These are phyloP conservation scores for Pammene fasciana DNA, from an alignment of 2,888 invertebrate species.

Conservation along the genomic window DNA sequence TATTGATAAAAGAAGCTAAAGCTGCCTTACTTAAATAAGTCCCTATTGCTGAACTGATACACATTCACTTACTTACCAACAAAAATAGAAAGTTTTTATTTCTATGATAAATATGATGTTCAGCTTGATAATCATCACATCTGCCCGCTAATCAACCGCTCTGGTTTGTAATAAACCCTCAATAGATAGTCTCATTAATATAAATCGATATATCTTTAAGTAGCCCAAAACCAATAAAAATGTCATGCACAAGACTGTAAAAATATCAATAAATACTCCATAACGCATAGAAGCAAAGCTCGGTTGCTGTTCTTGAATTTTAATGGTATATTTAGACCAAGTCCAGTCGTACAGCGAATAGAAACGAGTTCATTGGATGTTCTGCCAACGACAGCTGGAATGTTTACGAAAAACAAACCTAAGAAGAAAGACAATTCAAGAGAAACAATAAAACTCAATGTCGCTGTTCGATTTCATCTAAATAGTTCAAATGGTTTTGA, in stretches of 20 bases:
- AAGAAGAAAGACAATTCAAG: conserved; percentile 69
- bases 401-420: conserved; percentile 72
- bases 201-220: too few relatives aligned
- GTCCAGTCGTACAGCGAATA: conserved; percentile 73
- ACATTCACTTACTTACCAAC: too few relatives aligned
- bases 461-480: conserved; percentile 45
- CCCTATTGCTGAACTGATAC: too few relatives aligned
- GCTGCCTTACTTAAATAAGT: too few relatives aligned
- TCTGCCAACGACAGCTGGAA: conserved; percentile 70
- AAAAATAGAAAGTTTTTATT: too few relatives aligned
- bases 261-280: conserved; percentile 69
- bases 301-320: conserved; percentile 75
- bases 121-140: too few relatives aligned
- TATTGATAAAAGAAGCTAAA: too few relatives aligned
- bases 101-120: too few relatives aligned
- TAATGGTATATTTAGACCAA: conserved; percentile 78
- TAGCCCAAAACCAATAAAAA: too few relatives aligned
- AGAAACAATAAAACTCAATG: conserved; percentile 61
- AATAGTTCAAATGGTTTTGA: conserved; percentile 37
- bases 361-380: conserved; percentile 78
- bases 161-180: too few relatives aligned
- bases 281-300: conserved; percentile 64
- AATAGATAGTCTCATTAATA: too few relatives aligned
- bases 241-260: conserved; percentile 9
- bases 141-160: too few relatives aligned